phyloP scores from a whole-genome alignment of 2,888 invertebrate genomes.

The Tetragonula carbonaria region DNA sequence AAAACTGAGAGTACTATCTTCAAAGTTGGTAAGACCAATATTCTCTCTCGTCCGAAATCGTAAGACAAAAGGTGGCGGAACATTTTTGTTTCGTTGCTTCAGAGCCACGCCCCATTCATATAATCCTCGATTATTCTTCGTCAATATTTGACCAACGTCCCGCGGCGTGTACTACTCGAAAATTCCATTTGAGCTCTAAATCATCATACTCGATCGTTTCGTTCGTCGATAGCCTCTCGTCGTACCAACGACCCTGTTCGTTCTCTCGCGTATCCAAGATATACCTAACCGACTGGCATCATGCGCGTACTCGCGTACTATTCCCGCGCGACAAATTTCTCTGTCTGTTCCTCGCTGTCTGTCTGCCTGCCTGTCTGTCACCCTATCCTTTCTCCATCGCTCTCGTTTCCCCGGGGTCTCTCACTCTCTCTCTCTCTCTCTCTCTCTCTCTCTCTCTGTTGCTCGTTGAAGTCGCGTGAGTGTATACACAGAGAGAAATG shows the following conservation, averaged over 20 bases:
- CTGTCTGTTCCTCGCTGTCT: slow-evolving; percentile 6
- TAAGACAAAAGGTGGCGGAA: background rate
- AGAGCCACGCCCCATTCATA: slow-evolving; percentile 27
- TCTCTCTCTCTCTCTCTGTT: slow-evolving; percentile 7
- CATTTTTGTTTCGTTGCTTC: background rate
- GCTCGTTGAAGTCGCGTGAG: slow-evolving; percentile 57
- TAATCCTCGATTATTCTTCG: background rate
- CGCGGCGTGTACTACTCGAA: background rate
- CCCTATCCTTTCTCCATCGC: slow-evolving; percentile 16
- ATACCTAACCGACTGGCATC: background rate
- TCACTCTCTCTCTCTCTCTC: too few relatives aligned
- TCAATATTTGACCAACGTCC: slow-evolving; percentile 39
- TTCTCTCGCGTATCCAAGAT: background rate
- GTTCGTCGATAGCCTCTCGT: background rate
- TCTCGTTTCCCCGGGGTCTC: background rate
- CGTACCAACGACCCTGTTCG: background rate
- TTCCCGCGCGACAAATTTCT: slow-evolving; percentile 10
- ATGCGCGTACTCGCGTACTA: background rate
- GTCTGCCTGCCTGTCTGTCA: slow-evolving; percentile 17
- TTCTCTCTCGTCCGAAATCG: background rate
- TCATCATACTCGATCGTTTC: slow-evolving; percentile 5
- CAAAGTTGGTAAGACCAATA: background rate
- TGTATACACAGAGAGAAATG: slow-evolving; percentile 67
- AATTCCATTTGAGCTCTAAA: background rate
- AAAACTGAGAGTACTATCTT: background rate